Evolutionary conservation across 2,888 invertebrate genomes (phyloP), one percentile per base, ranked within the genome.

Genomic region (Lobophora halterata): DNA sequence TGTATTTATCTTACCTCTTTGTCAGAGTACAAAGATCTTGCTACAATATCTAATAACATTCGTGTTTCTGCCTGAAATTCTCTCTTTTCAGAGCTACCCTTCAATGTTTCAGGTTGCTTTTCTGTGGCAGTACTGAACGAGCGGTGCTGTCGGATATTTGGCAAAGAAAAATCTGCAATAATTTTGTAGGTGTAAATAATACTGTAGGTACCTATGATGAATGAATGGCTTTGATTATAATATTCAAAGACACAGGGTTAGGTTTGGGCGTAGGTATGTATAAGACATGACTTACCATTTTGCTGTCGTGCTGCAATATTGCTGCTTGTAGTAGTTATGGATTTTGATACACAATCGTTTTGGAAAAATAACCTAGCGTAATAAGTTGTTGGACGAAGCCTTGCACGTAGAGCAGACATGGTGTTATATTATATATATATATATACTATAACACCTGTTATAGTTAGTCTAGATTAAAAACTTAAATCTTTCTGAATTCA

Each of bases 61-160:
- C 94, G 89, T 0, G 98, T 99, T 87, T 99, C 99, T 0, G 99
- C 98, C 78, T 98, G 97, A 73, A 99, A 99, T 72, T 98, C 97
- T 80, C 93, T 93, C 67, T 93, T 94, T 59, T 92, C 91, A 8
- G 92, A 89, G 77, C 78, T 86, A 67, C 89, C 90, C 71, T 86
- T 89, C 42, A 82, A 67, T 64, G 70, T 82, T 76, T 89, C 89
- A 11, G 48, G 52, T 16, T 54, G 46, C 36, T 72, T 62, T 55
- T 78, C 74, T 17, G 71, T 51, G 12, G 58, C 75, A 7, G 74
- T 73, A 52, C 71, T 75, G 45, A 63, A 75, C 9, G 46, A 49
- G 52, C 61, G 62, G 12, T 42, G 49, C 8, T 40, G 48, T 2
- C 43, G 42, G 24, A 35, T 36, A 20, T 19, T 46, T 28, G 43